Base-by-base conservation (phyloP, 2,797 vertebrate genomes). In the Clarias laeviceps region DNA sequence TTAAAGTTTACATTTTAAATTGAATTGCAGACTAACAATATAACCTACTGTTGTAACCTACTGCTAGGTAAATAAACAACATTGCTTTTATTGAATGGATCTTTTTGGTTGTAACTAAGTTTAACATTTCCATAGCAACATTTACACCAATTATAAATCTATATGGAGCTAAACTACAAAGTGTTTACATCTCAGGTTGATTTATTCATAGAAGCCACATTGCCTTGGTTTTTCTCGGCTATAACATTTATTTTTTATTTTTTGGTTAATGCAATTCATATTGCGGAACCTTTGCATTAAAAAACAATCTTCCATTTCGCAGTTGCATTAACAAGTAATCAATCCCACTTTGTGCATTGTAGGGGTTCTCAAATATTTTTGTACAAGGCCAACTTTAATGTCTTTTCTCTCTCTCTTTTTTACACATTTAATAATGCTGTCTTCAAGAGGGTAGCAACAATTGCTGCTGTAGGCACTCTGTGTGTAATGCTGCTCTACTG, bases 381-480 rank as follows among this genome's bases (percentile, higher is more conserved):
- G 50, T 8, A 56, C 73, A 76, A 76, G 50, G 73, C 18, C 50
- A 1, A 32, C 56, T 76, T 76, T 32, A 29, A 56, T 57, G 54
- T 32, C 54, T 11, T 12, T 29, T 32, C 73, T 20, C 18, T 57
- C 73, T 12, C 69, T 40, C 22, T 40, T 54, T 29, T 74, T 54
- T 74, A 77, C 27, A 57, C 27, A 57, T 57, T 77, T 79, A 79
- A 79, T 79, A 61, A 40, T 40, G 32, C 32, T 59, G 56, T 37
- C 76, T 78, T 29, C 29, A 62, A 62, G 22, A 61, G 57, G n/a
- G 32, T 79, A 37, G 22, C 57, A 62, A 61, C 32, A 79, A 37
- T 79, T 62, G 76, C 22, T 40, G 57, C 22, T 37, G 57, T 79
- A 79, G 57, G 32, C 57, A 79, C 57, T 78, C 57, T 61, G 56